phyloP scores from a whole-genome alignment of 2,888 invertebrate genomes.

The Drosophila imparisetae region DNA sequence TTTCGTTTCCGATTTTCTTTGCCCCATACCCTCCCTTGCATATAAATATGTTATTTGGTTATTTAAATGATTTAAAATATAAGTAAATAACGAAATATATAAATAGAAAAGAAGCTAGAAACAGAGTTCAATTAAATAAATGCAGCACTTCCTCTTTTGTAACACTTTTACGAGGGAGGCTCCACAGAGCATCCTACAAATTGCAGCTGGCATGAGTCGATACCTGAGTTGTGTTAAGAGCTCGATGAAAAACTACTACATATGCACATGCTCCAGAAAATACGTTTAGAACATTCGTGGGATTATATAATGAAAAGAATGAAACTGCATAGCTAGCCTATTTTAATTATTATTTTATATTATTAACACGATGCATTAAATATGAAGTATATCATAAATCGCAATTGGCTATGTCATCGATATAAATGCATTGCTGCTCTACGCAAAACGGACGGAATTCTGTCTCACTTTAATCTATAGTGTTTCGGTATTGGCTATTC shows the following conservation, averaged over 20 bases:
- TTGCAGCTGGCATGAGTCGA: constrained; percentile 22
- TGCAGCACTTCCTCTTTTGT: neutral
- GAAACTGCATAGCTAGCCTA: neutral
- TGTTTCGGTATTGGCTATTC: neutral
- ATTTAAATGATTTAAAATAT: neutral
- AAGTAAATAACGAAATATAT: neutral
- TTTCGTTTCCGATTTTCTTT: neutral
- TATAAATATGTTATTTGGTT: neutral
- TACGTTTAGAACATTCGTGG: neutral
- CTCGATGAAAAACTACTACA: neutral
- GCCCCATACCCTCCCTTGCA: neutral
- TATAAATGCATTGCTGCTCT: constrained; percentile 11
- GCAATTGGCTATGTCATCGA: constrained; percentile 15
- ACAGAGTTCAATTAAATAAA: neutral
- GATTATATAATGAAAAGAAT: neutral
- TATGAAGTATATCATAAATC: neutral
- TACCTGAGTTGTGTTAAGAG: constrained; percentile 4
- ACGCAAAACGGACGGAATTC: neutral
- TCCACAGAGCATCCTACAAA: neutral
- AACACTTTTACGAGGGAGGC: constrained; percentile 14
- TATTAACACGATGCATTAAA: neutral
- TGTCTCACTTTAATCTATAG: constrained; percentile 5
- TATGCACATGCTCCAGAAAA: neutral
- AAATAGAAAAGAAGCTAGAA: neutral
- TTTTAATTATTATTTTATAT: neutral